Evolutionary conservation across 2,888 invertebrate genomes (phyloP).

Genomic region (Cheilosia vulpina): DNA sequence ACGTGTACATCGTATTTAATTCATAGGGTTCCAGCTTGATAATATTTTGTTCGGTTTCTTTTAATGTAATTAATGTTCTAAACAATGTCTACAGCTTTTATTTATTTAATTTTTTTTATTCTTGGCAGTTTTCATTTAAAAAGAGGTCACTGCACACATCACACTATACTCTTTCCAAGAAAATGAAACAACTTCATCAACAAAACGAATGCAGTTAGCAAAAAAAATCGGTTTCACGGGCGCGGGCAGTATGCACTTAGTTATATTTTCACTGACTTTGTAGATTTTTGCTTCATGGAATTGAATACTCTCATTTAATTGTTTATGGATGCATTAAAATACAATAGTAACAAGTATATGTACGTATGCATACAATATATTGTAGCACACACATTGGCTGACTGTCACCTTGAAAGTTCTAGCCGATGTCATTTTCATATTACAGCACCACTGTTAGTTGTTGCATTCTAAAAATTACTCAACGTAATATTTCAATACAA

Average conservation of each 20-base stretch:
- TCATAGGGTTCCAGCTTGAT: slow-evolving; percentile 77
- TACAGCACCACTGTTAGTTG: slow-evolving; percentile 65
- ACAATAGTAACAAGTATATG: slow-evolving; percentile 48
- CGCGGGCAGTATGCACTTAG: slow-evolving; percentile 48
- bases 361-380: slow-evolving; percentile 20
- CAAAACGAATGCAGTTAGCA: slow-evolving; percentile 56
- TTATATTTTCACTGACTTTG: slow-evolving; percentile 74
- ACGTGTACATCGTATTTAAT: slow-evolving; percentile 77
- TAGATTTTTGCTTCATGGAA: slow-evolving; percentile 73
- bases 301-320: slow-evolving; percentile 69
- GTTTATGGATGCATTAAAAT: slow-evolving; percentile 72
- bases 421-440: slow-evolving; percentile 76
- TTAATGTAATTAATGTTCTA: slow-evolving; percentile 6
- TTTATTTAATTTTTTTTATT: slow-evolving; percentile 9
- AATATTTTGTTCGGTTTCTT: slow-evolving; percentile 25
- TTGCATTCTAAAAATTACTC: slow-evolving; percentile 74
- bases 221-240: slow-evolving; percentile 36
- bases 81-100: slow-evolving; percentile 14
- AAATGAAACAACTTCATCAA: slow-evolving; percentile 54
- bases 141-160: slow-evolving; percentile 70
- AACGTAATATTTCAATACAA: slow-evolving; percentile 51
- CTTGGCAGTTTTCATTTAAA: slow-evolving; percentile 44
- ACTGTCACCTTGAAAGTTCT: slow-evolving; percentile 74
- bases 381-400: slow-evolving; percentile 60
- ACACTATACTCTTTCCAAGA: slow-evolving; percentile 60